Conservation (phyloP, 1,140 invertebrate species). For the Drosophila aff. region DNA sequence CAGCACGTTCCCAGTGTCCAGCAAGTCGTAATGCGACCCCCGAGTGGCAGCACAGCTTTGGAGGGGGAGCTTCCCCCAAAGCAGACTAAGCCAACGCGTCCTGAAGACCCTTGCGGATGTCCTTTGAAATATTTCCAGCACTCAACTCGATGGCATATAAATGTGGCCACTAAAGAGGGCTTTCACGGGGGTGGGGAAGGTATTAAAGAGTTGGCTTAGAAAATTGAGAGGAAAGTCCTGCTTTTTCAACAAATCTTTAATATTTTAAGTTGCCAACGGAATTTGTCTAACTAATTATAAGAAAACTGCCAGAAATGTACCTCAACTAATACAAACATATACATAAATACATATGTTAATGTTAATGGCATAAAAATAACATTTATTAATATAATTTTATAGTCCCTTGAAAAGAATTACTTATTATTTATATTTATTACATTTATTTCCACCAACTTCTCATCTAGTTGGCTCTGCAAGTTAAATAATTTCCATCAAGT, state of each 20-base stretch:
- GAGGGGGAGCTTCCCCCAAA: background rate
- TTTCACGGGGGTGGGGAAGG: background rate
- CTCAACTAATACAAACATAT: too few relatives aligned
- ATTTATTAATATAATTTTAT: too few relatives aligned
- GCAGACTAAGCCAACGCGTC: slow-evolving; percentile 4
- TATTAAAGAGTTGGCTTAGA: background rate
- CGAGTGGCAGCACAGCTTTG: slow-evolving; percentile 45
- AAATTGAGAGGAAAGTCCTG: background rate
- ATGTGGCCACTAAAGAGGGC: background rate
- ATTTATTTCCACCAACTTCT: background rate
- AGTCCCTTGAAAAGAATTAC: too few relatives aligned
- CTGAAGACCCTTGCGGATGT: slow-evolving; percentile 1
- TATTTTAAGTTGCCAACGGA: background rate
- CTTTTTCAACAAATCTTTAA: background rate
- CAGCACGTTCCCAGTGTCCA: slow-evolving; percentile 11
- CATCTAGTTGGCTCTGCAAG: background rate
- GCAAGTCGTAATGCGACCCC: slow-evolving; percentile 54
- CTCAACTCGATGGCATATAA: slow-evolving; percentile 6
- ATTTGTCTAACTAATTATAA: too few relatives aligned
- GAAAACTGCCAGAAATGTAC: too few relatives aligned
- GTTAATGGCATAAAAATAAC: too few relatives aligned
- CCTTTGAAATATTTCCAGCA: slow-evolving; percentile 13
- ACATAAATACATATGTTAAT: too few relatives aligned
- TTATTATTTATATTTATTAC: background rate
- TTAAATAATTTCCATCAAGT: background rate